Base-by-base conservation (phyloP, 1,140 invertebrate genomes). In the Diachasmimorpha longicaudata region DNA sequence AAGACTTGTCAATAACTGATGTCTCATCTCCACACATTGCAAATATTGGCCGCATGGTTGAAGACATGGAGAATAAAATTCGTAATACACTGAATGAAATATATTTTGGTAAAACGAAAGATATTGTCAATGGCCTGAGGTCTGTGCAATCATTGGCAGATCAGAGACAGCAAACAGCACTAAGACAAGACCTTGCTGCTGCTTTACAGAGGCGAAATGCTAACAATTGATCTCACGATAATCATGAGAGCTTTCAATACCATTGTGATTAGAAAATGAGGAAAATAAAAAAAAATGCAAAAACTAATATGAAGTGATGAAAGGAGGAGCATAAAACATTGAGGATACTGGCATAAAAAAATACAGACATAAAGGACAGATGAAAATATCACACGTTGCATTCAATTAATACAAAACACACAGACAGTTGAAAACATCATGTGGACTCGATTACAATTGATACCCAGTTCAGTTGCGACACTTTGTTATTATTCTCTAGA, bases 31-130 rank as follows among this genome's bases (percentile, higher is more conserved):
- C 98, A 9, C 98, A 99, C 87, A 99, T 99, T 86, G 97, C 95
- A 25, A 99, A 99, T 87, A 99, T 99, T 84, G 99, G 99, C 14
- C 92, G 94, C 77, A 94, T 96, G 94, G 96, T 97, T 0, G 95
- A 99, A 90, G 98, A 99, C 81, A 99, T 99, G 97, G 99, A 99
- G 86, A 99, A 99, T 87, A 99, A 99, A 92, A 99, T 99, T 83
- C 92, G 98, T 79, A 98, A 97, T 84, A 99, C 97, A 0, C 90
- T 99, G 70, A 99, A 99, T 86, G 97, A 99, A 90, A 99, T 99
- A 80, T 99, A 99, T 89, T 99, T 99, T 91, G 96, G 98, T 81
- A 99, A 99, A 91, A 99, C 98, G 14, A 97, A 96, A 87, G 97
- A 99, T 89, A 99, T 99, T 85, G 97, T 99, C 14, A 99, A 99